Evolutionary conservation across 2,888 invertebrate genomes (phyloP), one percentile per base, ranked within the genome.

Genomic region (Cordilura impudica): DNA sequence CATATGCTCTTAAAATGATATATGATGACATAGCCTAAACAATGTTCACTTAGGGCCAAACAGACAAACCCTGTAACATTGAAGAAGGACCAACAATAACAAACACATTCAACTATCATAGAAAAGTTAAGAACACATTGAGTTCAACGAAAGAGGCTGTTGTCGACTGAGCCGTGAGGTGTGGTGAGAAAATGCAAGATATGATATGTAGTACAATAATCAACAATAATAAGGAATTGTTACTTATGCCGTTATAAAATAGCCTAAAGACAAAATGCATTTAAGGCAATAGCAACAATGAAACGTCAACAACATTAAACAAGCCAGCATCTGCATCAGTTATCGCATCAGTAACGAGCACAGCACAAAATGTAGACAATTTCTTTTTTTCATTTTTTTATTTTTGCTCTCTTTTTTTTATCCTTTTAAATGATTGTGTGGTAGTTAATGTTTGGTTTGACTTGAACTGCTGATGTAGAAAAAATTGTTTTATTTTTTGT

Each of bases 1-100:
- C 79, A 79, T 79, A 75, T 79, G 79, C 75, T 75, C 71, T 79
- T 79, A 79, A 75, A 79, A 75, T 79, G 75, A 79, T 75, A 79
- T 79, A 79, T 79, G 71, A 75, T 58, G 67, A 72, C 67, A 75
- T 56, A 51, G 63, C 67, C 51, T 45, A 63, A 72, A 58, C 71
- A 72, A 74, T 61, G 49, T 35, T 60, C 54, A 71, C 29, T 67
- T 21, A 69, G 29, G 31, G 29, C n/a, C 35, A 31, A 10, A 31
- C 60, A 26, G 21, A 18, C 26, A 35, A 18, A 61, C 70, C 51
- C 47, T 54, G 21, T 51, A 65, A 45, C 8, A 70, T 63, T 71
- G 60, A 4, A 61, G 19, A 69, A 60, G 47, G 29, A n/a, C 56
- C 29, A 51, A 54, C 56, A 49, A 77, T 56, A 73, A 45, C 60